A percentile compares a stretch with the other conserved stretches of the same genome.
phyloP scores from a whole-genome alignment of 2,797 vertebrate genomes.

The Malacoctenus gilli region DNA sequence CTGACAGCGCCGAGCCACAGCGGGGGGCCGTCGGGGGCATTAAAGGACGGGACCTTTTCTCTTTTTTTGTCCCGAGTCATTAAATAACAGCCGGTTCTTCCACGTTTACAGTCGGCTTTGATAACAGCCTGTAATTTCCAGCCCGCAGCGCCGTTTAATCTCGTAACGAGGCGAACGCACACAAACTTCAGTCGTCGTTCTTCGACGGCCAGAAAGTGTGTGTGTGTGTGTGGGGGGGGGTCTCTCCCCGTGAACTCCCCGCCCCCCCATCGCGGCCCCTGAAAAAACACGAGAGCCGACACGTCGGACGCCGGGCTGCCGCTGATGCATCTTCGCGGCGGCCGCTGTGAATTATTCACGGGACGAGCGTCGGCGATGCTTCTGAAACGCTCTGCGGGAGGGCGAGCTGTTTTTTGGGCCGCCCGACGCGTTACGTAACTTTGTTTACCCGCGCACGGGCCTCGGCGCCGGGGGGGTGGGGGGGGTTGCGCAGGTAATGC shows the following conservation, averaged over 20 bases:
- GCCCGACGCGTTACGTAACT: constrained; percentile 56
- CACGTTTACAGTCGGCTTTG: background rate
- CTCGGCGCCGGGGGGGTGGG: constrained; percentile 26
- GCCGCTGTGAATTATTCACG: constrained; percentile 64
- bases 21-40: constrained; percentile 41
- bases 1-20: constrained; percentile 65
- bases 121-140: no score
- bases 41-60: constrained; percentile 43
- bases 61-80: constrained; percentile 16
- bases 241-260: constrained; percentile 17
- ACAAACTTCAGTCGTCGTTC: no score
- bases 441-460: constrained; percentile 49
- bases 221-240: background rate
- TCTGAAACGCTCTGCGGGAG: constrained; percentile 38
- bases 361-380: no score
- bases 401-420: constrained; percentile 5
- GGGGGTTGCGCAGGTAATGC: constrained; percentile 17
- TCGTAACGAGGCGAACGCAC: no score
- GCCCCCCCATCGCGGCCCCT: constrained; percentile 11
- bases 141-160: no score
- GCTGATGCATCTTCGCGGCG: constrained; percentile 38
- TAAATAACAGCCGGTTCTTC: constrained; percentile 2
- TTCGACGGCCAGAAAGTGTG: constrained; percentile 43
- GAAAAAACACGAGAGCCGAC: constrained; percentile 48
- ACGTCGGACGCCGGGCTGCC: constrained; percentile 12